Evolutionary conservation across 2,888 invertebrate species (phyloP).

Genomic region (Cheilosia variabilis): DNA sequence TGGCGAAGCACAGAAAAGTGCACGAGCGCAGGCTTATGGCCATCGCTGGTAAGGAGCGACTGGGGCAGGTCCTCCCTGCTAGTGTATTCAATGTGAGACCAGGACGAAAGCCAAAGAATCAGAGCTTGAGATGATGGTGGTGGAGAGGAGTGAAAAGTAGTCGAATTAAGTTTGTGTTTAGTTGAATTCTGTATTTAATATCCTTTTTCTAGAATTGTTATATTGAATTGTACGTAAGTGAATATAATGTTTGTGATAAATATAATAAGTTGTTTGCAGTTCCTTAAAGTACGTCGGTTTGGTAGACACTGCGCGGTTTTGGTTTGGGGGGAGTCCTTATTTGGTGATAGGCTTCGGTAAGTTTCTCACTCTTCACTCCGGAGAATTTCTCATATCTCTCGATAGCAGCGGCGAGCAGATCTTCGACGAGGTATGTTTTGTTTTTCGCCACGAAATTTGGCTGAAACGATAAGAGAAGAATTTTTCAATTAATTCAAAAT

Average conservation of each 20-base stretch:
- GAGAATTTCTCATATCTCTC: slow-evolving; percentile 81
- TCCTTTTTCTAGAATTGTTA: neutral
- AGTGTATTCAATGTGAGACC: slow-evolving; percentile 81
- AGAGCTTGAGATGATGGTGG: slow-evolving; percentile 63
- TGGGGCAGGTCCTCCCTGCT: slow-evolving; percentile 78
- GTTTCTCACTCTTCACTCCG: slow-evolving; percentile 79
- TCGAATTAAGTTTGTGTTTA: slow-evolving; percentile 26
- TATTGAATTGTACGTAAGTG: slow-evolving; percentile 43
- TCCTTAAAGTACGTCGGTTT: slow-evolving; percentile 82
- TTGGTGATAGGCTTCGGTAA: slow-evolving; percentile 79
- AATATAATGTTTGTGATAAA: slow-evolving; percentile 56
- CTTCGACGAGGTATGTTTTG: slow-evolving; percentile 81
- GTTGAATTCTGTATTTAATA: slow-evolving; percentile 34
- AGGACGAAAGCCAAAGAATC: slow-evolving; percentile 82
- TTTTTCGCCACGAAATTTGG: slow-evolving; percentile 83
- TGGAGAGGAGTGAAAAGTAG: neutral
- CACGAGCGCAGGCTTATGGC: slow-evolving; percentile 87
- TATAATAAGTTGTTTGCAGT: slow-evolving; percentile 17
- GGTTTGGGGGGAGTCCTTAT: slow-evolving; percentile 81
- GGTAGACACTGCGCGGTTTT: slow-evolving; percentile 83
- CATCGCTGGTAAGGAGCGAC: slow-evolving; percentile 79
- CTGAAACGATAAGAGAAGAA: slow-evolving; percentile 76
- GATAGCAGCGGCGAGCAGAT: slow-evolving; percentile 82
- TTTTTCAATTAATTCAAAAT: neutral
- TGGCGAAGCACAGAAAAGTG: slow-evolving; percentile 95